Evolutionary conservation across 2,888 invertebrate species (phyloP).

Genomic region (Boloria euphrosyne): DNA sequence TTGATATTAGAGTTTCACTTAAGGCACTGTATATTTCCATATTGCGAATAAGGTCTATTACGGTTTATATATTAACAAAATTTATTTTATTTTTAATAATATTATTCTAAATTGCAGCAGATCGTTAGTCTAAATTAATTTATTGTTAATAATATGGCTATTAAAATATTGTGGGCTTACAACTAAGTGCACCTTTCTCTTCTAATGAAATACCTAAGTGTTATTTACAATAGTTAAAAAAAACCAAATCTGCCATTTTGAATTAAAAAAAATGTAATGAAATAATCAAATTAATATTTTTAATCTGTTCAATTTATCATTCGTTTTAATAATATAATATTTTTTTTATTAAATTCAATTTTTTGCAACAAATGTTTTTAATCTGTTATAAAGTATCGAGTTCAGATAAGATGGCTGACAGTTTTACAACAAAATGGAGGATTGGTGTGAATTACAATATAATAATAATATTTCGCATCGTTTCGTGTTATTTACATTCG

Average conservation of each 20-base stretch:
- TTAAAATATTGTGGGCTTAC: constrained; percentile 41
- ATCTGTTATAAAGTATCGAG: neutral
- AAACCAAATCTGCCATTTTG: constrained; percentile 1
- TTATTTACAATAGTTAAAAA: constrained; percentile 56
- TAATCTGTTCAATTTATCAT: too few relatives aligned
- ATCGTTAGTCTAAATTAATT: constrained; percentile 41
- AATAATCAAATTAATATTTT: too few relatives aligned
- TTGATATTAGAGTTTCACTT: neutral
- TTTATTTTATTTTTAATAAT: constrained; percentile 5
- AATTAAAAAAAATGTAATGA: neutral
- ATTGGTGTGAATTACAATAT: constrained; percentile 18
- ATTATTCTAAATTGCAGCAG: constrained; percentile 40
- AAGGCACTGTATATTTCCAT: constrained; percentile 21
- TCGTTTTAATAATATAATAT: too few relatives aligned
- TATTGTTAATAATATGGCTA: constrained; percentile 66
- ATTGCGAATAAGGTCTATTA: constrained; percentile 3
- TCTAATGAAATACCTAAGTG: constrained; percentile 49
- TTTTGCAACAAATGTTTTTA: neutral
- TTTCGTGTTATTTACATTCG: constrained; percentile 21
- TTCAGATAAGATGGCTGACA: neutral
- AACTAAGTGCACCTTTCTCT: constrained; percentile 45
- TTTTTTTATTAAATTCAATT: neutral
- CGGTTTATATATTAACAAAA: neutral
- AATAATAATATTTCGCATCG: neutral
- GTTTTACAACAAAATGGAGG: constrained; percentile 46